These are phyloP conservation scores for Chelidonichthys spinosus DNA, from an alignment of 2,797 vertebrate genomes.

Conservation along the genomic window DNA sequence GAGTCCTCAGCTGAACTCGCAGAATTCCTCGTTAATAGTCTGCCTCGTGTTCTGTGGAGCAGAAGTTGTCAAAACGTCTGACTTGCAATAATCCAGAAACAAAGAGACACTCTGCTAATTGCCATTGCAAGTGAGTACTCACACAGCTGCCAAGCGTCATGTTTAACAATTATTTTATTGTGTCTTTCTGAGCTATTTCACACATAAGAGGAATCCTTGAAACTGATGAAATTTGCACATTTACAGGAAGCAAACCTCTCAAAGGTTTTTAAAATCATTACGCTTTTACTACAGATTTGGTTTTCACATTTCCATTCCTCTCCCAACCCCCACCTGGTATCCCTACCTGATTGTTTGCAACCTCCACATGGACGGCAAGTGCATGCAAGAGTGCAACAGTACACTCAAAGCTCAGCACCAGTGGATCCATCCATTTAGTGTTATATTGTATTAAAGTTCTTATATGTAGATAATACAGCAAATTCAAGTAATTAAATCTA, in stretches of 20 bases:
- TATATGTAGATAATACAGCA: conserved; percentile 9
- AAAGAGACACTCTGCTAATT: conserved; percentile 32
- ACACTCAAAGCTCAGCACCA: neutral
- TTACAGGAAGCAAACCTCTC: neutral
- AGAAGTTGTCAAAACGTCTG: conserved; percentile 20
- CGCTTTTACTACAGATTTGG: conserved; percentile 18
- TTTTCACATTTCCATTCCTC: conserved; percentile 17
- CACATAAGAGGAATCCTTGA: conserved; percentile 13
- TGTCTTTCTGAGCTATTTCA: conserved; percentile 33
- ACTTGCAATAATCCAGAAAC: conserved; percentile 9
- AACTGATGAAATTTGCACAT: conserved; percentile 29
- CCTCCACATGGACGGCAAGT: conserved; percentile 10
- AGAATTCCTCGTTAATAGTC: neutral
- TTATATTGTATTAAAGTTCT: neutral
- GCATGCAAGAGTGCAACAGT: conserved; percentile 25
- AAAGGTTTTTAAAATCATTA: conserved; percentile 5
- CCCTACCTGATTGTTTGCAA: conserved; percentile 29
- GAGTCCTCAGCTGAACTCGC: neutral
- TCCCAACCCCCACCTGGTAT: conserved; percentile 12
- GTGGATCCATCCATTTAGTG: neutral
- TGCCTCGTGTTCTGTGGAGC: neutral
- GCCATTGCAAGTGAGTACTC: conserved; percentile 22
- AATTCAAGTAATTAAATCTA: conserved; percentile 30
- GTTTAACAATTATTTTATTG: conserved; percentile 32
- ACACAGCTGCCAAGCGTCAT: conserved; percentile 35